A percentile compares a stretch with the other conserved stretches of the same genome.
Conservation (phyloP, 2,113 vertebrate species). For the Rhinogobius similis region DNA sequence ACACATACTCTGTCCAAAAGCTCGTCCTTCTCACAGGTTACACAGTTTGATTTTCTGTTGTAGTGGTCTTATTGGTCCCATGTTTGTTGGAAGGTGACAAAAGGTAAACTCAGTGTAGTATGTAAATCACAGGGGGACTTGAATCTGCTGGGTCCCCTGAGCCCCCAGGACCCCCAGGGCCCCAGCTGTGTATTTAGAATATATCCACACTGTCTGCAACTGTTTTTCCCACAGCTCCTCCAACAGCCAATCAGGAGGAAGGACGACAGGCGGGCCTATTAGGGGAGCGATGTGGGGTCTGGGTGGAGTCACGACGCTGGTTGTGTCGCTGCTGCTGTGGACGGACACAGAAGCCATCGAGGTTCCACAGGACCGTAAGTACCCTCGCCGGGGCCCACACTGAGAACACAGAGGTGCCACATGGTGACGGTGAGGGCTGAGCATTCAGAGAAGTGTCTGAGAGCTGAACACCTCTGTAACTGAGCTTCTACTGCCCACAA, state of each 20-base stretch:
- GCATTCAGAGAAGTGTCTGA: no score
- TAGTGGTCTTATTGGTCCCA: no score
- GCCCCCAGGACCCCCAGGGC: conserved; percentile 32
- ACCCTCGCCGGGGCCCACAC: neutral
- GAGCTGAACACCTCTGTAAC: no score
- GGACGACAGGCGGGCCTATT: conserved; percentile 38
- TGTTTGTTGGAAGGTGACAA: no score
- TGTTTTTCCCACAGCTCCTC: conserved; percentile 48
- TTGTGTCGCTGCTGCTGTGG: conserved; percentile 77
- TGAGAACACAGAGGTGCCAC: no score
- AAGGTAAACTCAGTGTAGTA: no score
- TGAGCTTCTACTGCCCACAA: no score
- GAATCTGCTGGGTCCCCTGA: neutral
- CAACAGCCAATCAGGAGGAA: conserved; percentile 38
- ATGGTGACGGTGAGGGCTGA: no score
- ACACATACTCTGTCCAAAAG: no score
- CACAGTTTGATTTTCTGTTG: no score
- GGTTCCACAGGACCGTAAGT: conserved; percentile 90
- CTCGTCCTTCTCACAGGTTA: no score
- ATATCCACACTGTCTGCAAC: conserved; percentile 26
- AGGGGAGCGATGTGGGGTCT: conserved; percentile 79
- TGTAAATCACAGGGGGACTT: no score
- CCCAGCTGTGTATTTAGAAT: conserved; percentile 69
- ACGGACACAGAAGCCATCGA: conserved; percentile 80
- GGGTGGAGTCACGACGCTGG: conserved; percentile 54